Conservation (phyloP, 2,888 invertebrate genomes). For the Lypha dubia region DNA sequence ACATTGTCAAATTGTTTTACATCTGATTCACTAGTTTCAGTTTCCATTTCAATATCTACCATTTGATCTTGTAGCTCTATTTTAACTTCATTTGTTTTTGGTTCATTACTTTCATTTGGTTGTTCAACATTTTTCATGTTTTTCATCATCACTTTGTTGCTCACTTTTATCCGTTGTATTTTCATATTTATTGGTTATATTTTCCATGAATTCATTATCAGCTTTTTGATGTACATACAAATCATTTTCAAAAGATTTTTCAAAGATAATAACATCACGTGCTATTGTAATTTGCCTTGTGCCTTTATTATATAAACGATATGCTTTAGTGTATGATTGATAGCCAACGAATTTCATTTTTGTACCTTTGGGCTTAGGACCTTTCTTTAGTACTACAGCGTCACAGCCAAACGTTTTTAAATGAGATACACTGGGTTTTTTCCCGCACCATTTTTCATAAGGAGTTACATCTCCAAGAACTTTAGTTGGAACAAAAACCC, state of each 20-base stretch:
- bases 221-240: no score
- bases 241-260: neutral
- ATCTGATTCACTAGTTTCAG: neutral
- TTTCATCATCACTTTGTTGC: no score
- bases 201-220: no score
- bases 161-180: neutral
- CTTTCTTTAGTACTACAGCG: neutral
- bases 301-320: neutral
- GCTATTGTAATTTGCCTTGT: neutral
- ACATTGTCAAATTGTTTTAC: neutral
- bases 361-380: neutral
- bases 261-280: neutral
- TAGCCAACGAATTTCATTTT: constrained; percentile 13
- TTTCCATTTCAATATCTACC: no score
- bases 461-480: neutral
- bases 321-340: neutral
- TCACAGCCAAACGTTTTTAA: neutral
- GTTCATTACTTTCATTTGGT: no score
- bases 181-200: no score
- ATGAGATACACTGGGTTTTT: neutral
- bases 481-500: neutral
- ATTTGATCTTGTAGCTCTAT: no score
- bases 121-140: no score
- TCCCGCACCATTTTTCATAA: neutral
- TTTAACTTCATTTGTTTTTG: no score